Evolutionary conservation across 2,888 invertebrate species (phyloP).

Genomic region (Pherbina coryleti): DNA sequence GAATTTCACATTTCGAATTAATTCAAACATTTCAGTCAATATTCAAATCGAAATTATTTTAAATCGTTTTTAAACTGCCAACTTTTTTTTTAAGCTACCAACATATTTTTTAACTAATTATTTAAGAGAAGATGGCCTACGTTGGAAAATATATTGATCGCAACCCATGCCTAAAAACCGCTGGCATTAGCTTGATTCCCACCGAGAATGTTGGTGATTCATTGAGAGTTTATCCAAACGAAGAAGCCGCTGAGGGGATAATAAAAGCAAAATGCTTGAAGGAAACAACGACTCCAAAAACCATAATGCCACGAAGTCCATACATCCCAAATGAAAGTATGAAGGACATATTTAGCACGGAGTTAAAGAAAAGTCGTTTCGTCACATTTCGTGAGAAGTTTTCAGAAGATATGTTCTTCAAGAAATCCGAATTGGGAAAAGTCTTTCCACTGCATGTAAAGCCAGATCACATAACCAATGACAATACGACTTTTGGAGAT

Average conservation of each 20-base stretch:
- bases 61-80: background rate
- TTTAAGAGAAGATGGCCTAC: slow-evolving; percentile 50
- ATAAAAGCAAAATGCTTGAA: slow-evolving; percentile 50
- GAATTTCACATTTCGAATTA: background rate
- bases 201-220: slow-evolving; percentile 40
- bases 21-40: background rate
- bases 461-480: slow-evolving; percentile 58
- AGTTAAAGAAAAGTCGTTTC: slow-evolving; percentile 62
- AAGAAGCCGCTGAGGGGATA: slow-evolving; percentile 58
- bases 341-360: slow-evolving; percentile 55
- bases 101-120: background rate
- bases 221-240: slow-evolving; percentile 48
- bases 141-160: slow-evolving; percentile 54
- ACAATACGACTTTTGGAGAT: slow-evolving; percentile 57
- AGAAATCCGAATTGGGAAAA: slow-evolving; percentile 56
- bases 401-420: slow-evolving; percentile 61
- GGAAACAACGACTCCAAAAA: slow-evolving; percentile 5
- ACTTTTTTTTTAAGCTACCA: background rate
- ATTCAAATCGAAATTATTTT: background rate
- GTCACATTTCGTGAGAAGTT: slow-evolving; percentile 61
- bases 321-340: slow-evolving; percentile 50
- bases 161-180: slow-evolving; percentile 51
- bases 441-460: slow-evolving; percentile 53
- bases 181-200: slow-evolving; percentile 49
- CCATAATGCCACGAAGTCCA: slow-evolving; percentile 35